Evolutionary conservation across 2,888 invertebrate species (phyloP).

Genomic region (Agonum fuliginosum): DNA sequence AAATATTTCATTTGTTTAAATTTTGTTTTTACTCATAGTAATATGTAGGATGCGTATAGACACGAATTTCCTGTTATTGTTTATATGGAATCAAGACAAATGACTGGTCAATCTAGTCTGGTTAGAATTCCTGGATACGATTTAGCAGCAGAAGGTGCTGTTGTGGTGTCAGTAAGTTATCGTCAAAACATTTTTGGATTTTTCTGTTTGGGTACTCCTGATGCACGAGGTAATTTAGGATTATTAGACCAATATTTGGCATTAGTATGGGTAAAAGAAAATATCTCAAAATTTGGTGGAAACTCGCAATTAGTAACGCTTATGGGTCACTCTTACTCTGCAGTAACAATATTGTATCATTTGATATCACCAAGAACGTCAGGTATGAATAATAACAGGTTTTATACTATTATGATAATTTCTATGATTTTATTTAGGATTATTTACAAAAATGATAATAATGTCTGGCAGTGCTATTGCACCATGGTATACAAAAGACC

Average conservation of each 20-base stretch:
- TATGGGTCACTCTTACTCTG: slow-evolving; percentile 88
- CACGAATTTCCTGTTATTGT: slow-evolving; percentile 81
- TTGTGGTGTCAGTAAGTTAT: slow-evolving; percentile 83
- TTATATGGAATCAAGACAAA: slow-evolving; percentile 75
- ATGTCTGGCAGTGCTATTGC: slow-evolving; percentile 78
- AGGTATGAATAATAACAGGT: slow-evolving; percentile 72
- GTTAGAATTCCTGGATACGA: slow-evolving; percentile 80
- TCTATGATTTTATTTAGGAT: slow-evolving; percentile 70
- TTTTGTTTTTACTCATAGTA: neutral
- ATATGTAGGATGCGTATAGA: slow-evolving; percentile 65
- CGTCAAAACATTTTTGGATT: slow-evolving; percentile 83
- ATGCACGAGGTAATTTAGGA: slow-evolving; percentile 88
- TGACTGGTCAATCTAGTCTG: slow-evolving; percentile 70
- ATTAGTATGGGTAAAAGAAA: slow-evolving; percentile 84
- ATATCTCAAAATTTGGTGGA: slow-evolving; percentile 87
- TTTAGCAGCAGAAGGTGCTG: slow-evolving; percentile 81
- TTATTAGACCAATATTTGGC: slow-evolving; percentile 90
- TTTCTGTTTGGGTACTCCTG: slow-evolving; percentile 75
- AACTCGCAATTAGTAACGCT: slow-evolving; percentile 86
- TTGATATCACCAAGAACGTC: slow-evolving; percentile 80
- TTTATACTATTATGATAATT: neutral
- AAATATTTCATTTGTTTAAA: neutral
- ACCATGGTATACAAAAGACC: slow-evolving; percentile 72
- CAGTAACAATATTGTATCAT: slow-evolving; percentile 81
- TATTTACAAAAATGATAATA: slow-evolving; percentile 81